A percentile compares a stretch with the other conserved stretches of the same genome.
These are phyloP conservation scores for Pectinophora gossypiella DNA, from an alignment of 1,140 invertebrate species.

Conservation along the genomic window DNA sequence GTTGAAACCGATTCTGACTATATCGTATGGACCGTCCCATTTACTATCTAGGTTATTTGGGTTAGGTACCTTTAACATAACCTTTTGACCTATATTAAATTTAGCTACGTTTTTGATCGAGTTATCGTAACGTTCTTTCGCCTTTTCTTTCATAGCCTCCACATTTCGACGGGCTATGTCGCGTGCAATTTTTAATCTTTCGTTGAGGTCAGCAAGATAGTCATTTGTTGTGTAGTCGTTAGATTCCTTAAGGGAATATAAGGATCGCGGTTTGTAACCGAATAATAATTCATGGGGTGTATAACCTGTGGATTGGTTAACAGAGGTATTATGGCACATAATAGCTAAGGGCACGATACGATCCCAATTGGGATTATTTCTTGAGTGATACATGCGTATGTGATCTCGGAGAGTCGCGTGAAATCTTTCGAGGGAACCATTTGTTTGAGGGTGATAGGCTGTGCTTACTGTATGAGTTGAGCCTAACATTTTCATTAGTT, in stretches of 20 bases:
- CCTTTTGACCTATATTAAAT: slow-evolving; percentile 26
- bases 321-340: slow-evolving; percentile 65
- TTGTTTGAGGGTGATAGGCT: slow-evolving; percentile 55
- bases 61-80: slow-evolving; percentile 32
- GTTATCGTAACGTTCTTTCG: slow-evolving; percentile 32
- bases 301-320: slow-evolving; percentile 39
- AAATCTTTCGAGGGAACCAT: slow-evolving; percentile 42
- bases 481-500: slow-evolving; percentile 41
- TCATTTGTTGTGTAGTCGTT: slow-evolving; percentile 32
- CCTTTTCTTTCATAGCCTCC: slow-evolving; percentile 41
- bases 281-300: slow-evolving; percentile 66
- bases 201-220: slow-evolving; percentile 35
- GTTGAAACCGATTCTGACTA: slow-evolving; percentile 38
- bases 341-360: slow-evolving; percentile 50
- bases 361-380: slow-evolving; percentile 61
- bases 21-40: slow-evolving; percentile 44
- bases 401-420: slow-evolving; percentile 56
- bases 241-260: slow-evolving; percentile 28
- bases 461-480: slow-evolving; percentile 41
- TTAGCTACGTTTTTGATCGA: slow-evolving; percentile 32
- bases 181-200: slow-evolving; percentile 28
- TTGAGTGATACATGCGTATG: slow-evolving; percentile 50
- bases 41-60: slow-evolving; percentile 38
- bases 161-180: slow-evolving; percentile 24
- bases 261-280: slow-evolving; percentile 43